Evolutionary conservation across 2,113 vertebrate genomes (phyloP).

Genomic region (Thalassoma bifasciatum): DNA sequence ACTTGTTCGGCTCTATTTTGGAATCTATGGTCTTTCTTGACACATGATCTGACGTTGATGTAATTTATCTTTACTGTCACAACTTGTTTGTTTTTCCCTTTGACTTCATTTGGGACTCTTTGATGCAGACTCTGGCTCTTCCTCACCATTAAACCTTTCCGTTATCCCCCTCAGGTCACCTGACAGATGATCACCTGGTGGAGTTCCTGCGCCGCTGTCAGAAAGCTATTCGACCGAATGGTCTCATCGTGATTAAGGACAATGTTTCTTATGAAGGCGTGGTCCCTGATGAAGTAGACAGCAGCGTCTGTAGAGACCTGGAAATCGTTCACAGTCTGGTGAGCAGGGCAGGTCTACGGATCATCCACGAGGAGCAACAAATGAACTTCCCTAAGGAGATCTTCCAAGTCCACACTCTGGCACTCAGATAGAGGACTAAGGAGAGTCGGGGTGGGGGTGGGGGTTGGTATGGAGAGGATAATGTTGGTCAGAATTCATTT

Average conservation of each 20-base stretch:
- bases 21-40: no score
- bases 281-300: slow-evolving; percentile 96
- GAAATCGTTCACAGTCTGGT: slow-evolving; percentile 84
- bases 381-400: slow-evolving; percentile 95
- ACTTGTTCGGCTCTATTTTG: no score
- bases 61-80: no score
- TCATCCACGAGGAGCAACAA: slow-evolving; percentile 91
- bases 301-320: slow-evolving; percentile 95
- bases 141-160: neutral
- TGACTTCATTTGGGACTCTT: no score
- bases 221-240: slow-evolving; percentile 86
- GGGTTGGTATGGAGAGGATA: no score
- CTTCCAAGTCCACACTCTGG: slow-evolving; percentile 93
- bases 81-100: no score
- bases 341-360: slow-evolving; percentile 84
- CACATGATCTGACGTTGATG: no score
- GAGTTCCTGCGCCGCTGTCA: slow-evolving; percentile 91
- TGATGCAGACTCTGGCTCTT: no score
- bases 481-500: no score
- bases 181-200: slow-evolving; percentile 91
- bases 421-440: slow-evolving; percentile 86
- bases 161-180: slow-evolving; percentile 84
- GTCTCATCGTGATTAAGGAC: slow-evolving; percentile 95
- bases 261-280: slow-evolving; percentile 96
- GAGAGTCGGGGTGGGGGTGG: no score